Evolutionary conservation across 2,113 vertebrate species (phyloP).

Genomic region (Kryptolebias marmoratus): DNA sequence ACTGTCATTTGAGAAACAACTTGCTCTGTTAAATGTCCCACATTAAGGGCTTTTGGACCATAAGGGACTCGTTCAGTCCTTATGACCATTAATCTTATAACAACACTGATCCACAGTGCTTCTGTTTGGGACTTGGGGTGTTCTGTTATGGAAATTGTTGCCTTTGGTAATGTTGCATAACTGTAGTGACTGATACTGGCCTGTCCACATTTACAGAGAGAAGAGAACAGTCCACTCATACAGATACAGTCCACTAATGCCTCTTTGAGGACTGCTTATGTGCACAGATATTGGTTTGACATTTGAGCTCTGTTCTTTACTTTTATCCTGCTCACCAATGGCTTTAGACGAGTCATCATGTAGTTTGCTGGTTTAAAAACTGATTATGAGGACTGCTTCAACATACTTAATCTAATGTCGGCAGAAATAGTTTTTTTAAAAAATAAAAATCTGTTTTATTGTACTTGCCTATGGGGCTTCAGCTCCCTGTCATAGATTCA

Average conservation of each 20-base stretch:
- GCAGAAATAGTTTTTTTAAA: conserved; percentile 5
- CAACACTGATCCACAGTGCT: no score
- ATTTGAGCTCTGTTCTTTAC: no score
- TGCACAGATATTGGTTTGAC: not conserved
- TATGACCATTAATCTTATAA: no score
- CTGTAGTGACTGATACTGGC: conserved; percentile 33
- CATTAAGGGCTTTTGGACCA: not conserved
- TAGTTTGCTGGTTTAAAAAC: not conserved
- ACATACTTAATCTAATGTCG: not conserved
- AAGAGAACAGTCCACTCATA: conserved; percentile 51
- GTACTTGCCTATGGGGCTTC: not conserved
- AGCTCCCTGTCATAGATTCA: not conserved
- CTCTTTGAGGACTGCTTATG: conserved; percentile 5
- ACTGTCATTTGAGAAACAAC: not conserved
- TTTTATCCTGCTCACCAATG: not conserved
- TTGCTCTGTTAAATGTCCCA: not conserved
- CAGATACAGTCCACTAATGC: conserved; percentile 39
- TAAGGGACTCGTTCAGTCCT: no score
- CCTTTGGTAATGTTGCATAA: no score
- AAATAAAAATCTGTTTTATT: not conserved
- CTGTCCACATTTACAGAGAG: conserved; percentile 42
- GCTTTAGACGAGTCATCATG: not conserved
- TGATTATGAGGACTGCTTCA: conserved; percentile 5
- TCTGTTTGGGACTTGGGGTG: no score
- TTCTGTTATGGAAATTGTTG: no score